phyloP scores from a whole-genome alignment of 23 tunicate genomes.

The Halocynthia roretzi region DNA sequence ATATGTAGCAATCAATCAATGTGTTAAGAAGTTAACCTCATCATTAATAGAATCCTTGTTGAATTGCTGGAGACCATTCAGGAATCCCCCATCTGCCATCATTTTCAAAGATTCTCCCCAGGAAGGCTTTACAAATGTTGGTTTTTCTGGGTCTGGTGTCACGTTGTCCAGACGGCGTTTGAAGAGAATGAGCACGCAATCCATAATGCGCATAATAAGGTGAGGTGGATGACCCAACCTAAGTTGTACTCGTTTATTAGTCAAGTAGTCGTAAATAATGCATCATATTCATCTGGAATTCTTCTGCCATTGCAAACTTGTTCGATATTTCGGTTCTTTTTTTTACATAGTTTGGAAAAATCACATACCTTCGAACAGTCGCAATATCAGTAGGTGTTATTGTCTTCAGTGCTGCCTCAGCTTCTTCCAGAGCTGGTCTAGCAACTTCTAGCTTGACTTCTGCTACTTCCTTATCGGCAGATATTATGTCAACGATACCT shows the following conservation, averaged over 20 bases:
- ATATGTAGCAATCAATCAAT: no score
- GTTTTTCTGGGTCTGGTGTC: constrained; percentile 57
- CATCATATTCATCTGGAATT: background rate
- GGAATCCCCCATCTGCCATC: constrained; percentile 89
- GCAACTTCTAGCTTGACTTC: constrained; percentile 74
- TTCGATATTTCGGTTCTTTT: background rate
- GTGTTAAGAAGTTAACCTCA: constrained; percentile 36
- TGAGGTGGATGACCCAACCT: constrained; percentile 86
- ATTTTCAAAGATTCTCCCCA: constrained; percentile 81
- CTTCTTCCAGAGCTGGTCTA: constrained; percentile 83
- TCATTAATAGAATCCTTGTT: constrained; percentile 91
- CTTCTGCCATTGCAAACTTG: background rate
- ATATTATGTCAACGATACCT: constrained; percentile 65
- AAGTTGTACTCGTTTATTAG: background rate
- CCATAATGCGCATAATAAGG: constrained; percentile 87
- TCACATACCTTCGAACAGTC: constrained; percentile 67
- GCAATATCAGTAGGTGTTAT: constrained; percentile 89
- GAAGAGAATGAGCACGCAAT: constrained; percentile 81
- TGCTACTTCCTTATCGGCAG: constrained; percentile 71
- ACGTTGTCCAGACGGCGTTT: constrained; percentile 67
- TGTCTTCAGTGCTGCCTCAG: constrained; percentile 84
- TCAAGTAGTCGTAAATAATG: background rate
- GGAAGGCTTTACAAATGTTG: constrained; percentile 56
- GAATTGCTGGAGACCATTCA: constrained; percentile 80
- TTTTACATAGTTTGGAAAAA: background rate